phyloP scores from a whole-genome alignment of 2,888 invertebrate species.

The Thymelicus acteon region DNA sequence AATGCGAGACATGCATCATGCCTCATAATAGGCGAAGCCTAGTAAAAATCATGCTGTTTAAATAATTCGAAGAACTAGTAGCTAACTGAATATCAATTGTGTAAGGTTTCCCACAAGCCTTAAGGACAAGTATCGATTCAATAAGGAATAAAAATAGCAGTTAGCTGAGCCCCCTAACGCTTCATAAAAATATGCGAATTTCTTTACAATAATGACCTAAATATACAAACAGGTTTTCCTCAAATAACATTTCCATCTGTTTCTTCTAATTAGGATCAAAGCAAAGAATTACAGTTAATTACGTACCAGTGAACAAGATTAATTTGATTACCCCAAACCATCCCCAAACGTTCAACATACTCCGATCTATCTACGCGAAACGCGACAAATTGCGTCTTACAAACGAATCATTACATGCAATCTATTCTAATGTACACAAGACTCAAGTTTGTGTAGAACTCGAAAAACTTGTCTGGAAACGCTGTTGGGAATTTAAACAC shows the following conservation, averaged over 20 bases:
- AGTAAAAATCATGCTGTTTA: no score
- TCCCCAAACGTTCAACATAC: slow-evolving; percentile 45
- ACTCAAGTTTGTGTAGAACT: slow-evolving; percentile 21
- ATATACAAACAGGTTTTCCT: slow-evolving; percentile 51
- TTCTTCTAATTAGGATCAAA: slow-evolving; percentile 19
- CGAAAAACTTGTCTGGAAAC: slow-evolving; percentile 18
- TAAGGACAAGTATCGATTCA: no score
- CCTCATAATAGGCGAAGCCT: no score
- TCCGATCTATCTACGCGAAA: slow-evolving; percentile 26
- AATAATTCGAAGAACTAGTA: no score
- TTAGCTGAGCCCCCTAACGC: no score
- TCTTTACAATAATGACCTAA: slow-evolving; percentile 2
- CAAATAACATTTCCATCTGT: not conserved
- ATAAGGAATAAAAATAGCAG: no score
- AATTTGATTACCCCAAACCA: slow-evolving; percentile 58
- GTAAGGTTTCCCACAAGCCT: no score
- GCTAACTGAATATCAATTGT: no score
- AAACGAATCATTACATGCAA: slow-evolving; percentile 5
- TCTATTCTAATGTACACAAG: slow-evolving; percentile 18
- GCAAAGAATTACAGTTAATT: slow-evolving; percentile 42
- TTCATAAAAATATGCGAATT: no score
- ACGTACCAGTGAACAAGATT: slow-evolving; percentile 52
- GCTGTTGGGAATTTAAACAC: slow-evolving; percentile 25
- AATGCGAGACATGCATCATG: no score
- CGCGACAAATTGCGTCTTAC: slow-evolving; percentile 10